Evolutionary conservation across 1,140 invertebrate genomes (phyloP).

Genomic region (Sycophila sp.): DNA sequence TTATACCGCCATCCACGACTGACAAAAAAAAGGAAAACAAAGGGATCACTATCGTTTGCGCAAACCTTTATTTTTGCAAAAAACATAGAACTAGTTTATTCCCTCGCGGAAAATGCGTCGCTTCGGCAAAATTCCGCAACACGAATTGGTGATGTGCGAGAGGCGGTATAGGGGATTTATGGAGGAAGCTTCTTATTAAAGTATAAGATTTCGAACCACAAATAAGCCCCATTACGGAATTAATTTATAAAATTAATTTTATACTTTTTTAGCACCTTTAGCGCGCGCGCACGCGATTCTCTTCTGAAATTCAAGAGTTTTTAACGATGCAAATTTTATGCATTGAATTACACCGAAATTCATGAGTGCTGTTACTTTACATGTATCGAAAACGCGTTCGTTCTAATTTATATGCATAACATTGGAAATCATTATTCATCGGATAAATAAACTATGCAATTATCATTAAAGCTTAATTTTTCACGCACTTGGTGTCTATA

Average conservation of each 20-base stretch:
- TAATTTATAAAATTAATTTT: conserved; percentile 29
- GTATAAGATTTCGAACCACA: conserved; percentile 3
- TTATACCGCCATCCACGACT: neutral
- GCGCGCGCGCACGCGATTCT: conserved; percentile 17
- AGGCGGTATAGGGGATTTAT: no score
- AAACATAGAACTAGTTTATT: no score
- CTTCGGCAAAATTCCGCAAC: no score
- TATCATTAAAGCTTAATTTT: conserved; percentile 3
- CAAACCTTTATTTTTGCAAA: no score
- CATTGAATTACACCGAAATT: conserved; percentile 34
- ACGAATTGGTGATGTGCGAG: no score
- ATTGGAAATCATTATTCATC: conserved; percentile 28
- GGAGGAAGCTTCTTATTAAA: neutral
- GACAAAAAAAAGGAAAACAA: neutral
- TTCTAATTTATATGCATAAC: conserved; percentile 25
- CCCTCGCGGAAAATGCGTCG: no score
- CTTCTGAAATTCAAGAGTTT: conserved; percentile 8
- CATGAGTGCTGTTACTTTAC: conserved; percentile 17
- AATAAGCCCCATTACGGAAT: no score
- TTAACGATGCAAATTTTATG: conserved; percentile 39
- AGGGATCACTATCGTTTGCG: no score
- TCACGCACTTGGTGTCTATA: no score
- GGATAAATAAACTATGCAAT: conserved; percentile 3
- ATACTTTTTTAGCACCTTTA: conserved; percentile 30
- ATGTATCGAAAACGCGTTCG: conserved; percentile 30